Evolutionary conservation across 1,140 invertebrate genomes (phyloP).

Genomic region (Orius insidiosus): DNA sequence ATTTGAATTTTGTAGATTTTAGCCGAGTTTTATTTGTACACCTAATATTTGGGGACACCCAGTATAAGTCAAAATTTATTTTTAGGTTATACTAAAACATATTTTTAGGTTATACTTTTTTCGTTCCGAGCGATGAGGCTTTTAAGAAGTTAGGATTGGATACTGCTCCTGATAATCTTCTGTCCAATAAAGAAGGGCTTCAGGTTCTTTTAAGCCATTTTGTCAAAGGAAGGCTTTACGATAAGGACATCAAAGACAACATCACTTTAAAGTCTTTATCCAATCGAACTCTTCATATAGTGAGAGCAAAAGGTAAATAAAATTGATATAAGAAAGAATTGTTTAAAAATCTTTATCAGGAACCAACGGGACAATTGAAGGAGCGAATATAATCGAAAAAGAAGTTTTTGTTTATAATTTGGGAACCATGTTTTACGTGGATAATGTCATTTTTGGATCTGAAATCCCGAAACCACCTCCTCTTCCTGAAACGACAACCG

Average conservation of each 20-base stretch:
- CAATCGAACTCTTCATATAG: constrained; percentile 32
- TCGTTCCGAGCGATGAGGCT: constrained; percentile 39
- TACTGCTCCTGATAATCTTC: constrained; percentile 35
- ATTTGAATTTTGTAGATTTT: no score
- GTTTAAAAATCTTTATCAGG: constrained; percentile 1
- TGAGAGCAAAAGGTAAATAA: constrained; percentile 28
- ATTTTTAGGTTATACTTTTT: constrained; percentile 37
- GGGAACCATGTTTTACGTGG: constrained; percentile 41
- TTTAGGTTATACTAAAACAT: no score
- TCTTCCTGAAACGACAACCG: background rate
- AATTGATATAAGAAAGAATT: background rate
- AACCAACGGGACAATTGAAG: constrained; percentile 30
- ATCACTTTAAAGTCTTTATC: constrained; percentile 31
- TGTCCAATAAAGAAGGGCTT: constrained; percentile 31
- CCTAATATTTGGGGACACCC: no score
- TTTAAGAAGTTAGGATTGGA: constrained; percentile 35
- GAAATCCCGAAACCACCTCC: constrained; percentile 15
- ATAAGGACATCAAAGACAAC: constrained; percentile 35
- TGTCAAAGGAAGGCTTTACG: constrained; percentile 37
- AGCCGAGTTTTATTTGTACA: no score
- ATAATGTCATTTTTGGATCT: constrained; percentile 32
- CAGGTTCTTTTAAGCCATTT: constrained; percentile 41
- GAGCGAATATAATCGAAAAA: constrained; percentile 35
- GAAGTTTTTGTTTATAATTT: constrained; percentile 42
- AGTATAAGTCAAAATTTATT: no score